Evolutionary conservation across 53 echinoderm and acorn worm genomes (phyloP).

Genomic region (Echinarachnius parma): DNA sequence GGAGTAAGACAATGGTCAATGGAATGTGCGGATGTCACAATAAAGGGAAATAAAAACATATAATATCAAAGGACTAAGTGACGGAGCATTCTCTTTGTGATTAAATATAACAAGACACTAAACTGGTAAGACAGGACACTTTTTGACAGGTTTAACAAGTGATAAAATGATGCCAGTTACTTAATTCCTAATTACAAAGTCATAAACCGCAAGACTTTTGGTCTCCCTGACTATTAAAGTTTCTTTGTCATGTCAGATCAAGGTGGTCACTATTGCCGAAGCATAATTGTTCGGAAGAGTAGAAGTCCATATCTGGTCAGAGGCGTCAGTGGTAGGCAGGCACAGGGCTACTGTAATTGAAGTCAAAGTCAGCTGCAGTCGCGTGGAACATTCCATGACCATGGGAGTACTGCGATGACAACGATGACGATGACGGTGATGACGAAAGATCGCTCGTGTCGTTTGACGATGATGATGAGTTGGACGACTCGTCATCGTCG

Average conservation of each 20-base stretch:
- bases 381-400: slow-evolving; percentile 25
- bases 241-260: slow-evolving; percentile 37
- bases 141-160: no score
- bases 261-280: slow-evolving; percentile 45
- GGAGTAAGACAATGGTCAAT: slow-evolving; percentile 14
- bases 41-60: no score
- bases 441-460: slow-evolving; percentile 8
- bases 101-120: no score
- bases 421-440: no score
- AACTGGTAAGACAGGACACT: no score
- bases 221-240: no score
- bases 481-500: slow-evolving; percentile 26
- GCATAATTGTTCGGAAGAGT: slow-evolving; percentile 29
- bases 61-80: no score
- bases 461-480: slow-evolving; percentile 27
- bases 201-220: no score
- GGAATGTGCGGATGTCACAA: no score
- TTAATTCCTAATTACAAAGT: no score
- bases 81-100: no score
- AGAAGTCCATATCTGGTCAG: neutral
- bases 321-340: slow-evolving; percentile 39
- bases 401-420: slow-evolving; percentile 20
- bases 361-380: slow-evolving; percentile 34
- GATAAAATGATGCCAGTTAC: no score
- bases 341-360: slow-evolving; percentile 43